Conservation (phyloP, 2,797 vertebrate genomes). For the Prunella strophiata region DNA sequence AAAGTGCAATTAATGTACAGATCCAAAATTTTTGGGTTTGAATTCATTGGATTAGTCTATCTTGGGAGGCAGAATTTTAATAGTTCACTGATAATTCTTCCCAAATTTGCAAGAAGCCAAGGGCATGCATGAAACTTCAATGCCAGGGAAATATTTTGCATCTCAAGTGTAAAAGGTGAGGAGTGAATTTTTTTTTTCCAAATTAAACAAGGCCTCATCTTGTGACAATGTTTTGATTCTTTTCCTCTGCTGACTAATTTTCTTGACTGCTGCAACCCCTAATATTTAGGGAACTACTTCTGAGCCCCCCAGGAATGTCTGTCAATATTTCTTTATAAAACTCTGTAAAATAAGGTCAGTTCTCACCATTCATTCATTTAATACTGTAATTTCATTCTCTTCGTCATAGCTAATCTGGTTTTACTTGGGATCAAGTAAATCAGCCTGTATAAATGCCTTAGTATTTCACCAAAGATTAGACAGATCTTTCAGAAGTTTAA, state of each 20-base stretch:
- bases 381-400: neutral
- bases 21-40: neutral
- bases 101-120: neutral
- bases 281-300: neutral
- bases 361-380: neutral
- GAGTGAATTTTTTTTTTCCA: neutral
- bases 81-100: neutral
- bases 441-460: neutral
- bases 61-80: neutral
- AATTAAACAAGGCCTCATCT: neutral
- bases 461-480: neutral
- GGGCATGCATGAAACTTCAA: neutral
- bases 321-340: neutral
- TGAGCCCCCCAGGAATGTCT: neutral
- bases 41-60: neutral
- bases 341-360: neutral
- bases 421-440: neutral
- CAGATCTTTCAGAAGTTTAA: neutral
- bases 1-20: neutral
- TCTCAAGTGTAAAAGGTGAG: neutral
- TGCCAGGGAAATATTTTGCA: neutral
- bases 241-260: neutral
- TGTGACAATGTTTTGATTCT: neutral
- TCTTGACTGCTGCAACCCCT: neutral
- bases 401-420: neutral